phyloP scores from a whole-genome alignment of 1,140 invertebrate species.

The Melanaphis sacchari region DNA sequence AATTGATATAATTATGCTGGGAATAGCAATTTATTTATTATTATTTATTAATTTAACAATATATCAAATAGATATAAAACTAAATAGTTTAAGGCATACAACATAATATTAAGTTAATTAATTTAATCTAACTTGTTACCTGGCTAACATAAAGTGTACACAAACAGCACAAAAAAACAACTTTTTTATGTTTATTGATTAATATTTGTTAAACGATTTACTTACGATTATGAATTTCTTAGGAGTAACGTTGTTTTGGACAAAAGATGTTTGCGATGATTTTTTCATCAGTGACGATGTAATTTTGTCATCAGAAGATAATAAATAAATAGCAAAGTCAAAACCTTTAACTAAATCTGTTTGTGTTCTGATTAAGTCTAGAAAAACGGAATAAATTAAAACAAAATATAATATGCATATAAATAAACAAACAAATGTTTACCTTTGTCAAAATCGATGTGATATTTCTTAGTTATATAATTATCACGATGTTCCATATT shows the following conservation, averaged over 20 bases:
- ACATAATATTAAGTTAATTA: not conserved
- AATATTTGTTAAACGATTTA: not conserved
- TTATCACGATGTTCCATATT: conserved; percentile 44
- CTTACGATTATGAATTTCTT: conserved; percentile 48
- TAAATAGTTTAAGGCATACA: not conserved
- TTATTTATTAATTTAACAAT: not conserved
- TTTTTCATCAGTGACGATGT: conserved; percentile 18
- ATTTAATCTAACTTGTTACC: not conserved
- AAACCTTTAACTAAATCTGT: conserved; percentile 12
- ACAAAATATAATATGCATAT: not conserved
- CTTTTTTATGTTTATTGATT: not conserved
- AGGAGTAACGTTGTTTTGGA: not conserved
- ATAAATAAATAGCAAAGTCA: conserved; percentile 36
- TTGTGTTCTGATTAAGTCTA: conserved; percentile 30
- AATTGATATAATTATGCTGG: not conserved
- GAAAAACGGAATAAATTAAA: not conserved
- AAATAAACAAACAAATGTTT: not conserved
- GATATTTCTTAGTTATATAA: conserved; percentile 14
- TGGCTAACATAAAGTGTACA: not conserved
- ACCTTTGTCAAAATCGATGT: conserved; percentile 28
- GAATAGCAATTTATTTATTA: too few relatives aligned
- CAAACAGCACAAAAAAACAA: not conserved
- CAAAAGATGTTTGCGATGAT: not conserved
- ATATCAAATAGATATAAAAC: not conserved
- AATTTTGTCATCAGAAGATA: not conserved